Evolutionary conservation across 1,140 invertebrate genomes (phyloP), one percentile per base, ranked within the genome.

Genomic region (Arion vulgaris): DNA sequence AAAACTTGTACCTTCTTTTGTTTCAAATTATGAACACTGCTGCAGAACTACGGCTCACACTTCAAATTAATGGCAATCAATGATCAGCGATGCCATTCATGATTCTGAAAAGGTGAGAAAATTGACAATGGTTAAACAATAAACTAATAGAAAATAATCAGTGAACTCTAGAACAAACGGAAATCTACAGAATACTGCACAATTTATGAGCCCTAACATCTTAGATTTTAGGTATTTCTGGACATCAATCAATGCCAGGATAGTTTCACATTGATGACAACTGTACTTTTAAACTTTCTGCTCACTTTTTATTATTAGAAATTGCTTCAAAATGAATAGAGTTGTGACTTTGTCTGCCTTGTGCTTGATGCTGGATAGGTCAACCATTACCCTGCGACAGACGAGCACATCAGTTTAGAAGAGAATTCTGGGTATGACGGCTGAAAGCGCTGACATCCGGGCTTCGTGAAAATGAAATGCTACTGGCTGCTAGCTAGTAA

Each of bases 131-230:
- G 5, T 15, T 7, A 19, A 57, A 11, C 45, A 49, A 49, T 11
- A 11, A 19, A 49, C 45, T 11, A 57, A 57, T 57, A 15, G 23
- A 4, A 57, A 57, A 57, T 57, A 57, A 45, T 45, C 41, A 15
- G 5, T 45, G 5, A 15, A 15, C 5, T 45, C 41, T 45, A 45
- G 41, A 15, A 5, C 53, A 23, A 71, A 71, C 68, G 68, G 68
- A 72, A 41, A 45, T 32, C 41, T 17, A 38, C 13, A 41, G 71
- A 72, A n/a, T n/a, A n/a, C 71, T 75, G 73, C 73, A 75, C 73
- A 75, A 75, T 75, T 45, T 53, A 53, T 34, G 28, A 75, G 45
- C 39, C 73, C 45, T 51, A 75, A 75, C 73, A 75, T 75, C 73
- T 75, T 45, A 17, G 34, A 49, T 51, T 75, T 7, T 51, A 49